These are phyloP conservation scores for Horisme vitalbata DNA, from an alignment of 2,888 invertebrate genomes.

Conservation along the genomic window DNA sequence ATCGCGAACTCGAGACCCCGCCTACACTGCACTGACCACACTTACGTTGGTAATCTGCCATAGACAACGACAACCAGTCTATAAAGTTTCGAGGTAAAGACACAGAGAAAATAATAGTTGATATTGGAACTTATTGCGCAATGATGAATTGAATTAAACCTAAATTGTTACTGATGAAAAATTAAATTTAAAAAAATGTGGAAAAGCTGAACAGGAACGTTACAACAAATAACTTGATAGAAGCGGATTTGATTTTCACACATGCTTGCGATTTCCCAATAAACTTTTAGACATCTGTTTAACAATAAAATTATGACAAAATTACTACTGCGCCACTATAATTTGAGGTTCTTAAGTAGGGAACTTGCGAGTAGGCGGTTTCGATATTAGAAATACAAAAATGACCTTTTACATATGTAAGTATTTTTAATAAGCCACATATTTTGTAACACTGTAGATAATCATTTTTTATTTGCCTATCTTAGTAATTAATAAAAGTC, in stretches of 20 bases:
- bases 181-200: no score
- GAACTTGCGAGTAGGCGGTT: neutral
- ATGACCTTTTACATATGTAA: no score
- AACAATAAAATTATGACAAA: no score
- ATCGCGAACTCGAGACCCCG: constrained; percentile 61
- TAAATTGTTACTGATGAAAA: constrained; percentile 1
- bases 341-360: constrained; percentile 22
- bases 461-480: constrained; percentile 31
- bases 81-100: constrained; percentile 14
- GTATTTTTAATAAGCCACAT: neutral
- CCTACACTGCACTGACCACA: constrained; percentile 49
- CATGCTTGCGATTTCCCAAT: constrained; percentile 35
- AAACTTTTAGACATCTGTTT: constrained; percentile 17
- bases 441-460: constrained; percentile 7
- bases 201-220: no score
- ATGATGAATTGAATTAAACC: neutral
- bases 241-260: constrained; percentile 46
- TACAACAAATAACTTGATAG: constrained; percentile 25
- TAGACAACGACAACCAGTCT: constrained; percentile 23
- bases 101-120: constrained; percentile 3
- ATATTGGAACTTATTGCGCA: constrained; percentile 4
- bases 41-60: constrained; percentile 13
- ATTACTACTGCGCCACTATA: constrained; percentile 11
- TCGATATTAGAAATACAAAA: neutral
- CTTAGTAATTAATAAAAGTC: constrained; percentile 51